Percentiles rank a stretch among this genome's conserved stretches.
These are phyloP conservation scores for Spinus pinus DNA, from an alignment of 2,797 vertebrate genomes.

Conservation along the genomic window DNA sequence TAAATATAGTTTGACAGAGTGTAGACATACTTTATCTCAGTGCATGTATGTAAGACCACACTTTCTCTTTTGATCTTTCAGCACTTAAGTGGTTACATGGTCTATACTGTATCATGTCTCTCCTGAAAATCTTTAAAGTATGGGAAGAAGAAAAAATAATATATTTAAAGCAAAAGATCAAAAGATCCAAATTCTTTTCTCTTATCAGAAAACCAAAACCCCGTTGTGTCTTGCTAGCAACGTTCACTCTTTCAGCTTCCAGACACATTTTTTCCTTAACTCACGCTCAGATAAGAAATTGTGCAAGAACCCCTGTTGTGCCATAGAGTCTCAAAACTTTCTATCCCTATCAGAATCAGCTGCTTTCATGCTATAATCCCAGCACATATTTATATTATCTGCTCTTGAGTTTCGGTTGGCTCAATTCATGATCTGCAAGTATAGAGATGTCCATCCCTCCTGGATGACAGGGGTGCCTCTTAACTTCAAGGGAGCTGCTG, in stretches of 20 bases:
- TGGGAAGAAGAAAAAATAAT: background rate
- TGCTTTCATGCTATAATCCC: background rate
- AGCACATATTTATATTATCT: background rate
- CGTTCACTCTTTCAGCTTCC: background rate
- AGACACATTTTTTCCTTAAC: background rate
- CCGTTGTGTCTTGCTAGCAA: background rate
- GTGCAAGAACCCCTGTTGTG: background rate
- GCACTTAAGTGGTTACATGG: background rate
- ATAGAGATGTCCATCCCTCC: background rate
- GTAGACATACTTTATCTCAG: background rate
- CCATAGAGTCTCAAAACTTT: background rate
- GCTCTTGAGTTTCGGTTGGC: background rate
- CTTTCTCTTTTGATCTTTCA: background rate
- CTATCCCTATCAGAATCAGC: background rate
- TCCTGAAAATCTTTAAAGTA: background rate
- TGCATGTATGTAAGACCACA: background rate
- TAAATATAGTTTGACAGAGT: background rate
- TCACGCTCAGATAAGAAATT: background rate
- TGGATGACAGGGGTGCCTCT: background rate
- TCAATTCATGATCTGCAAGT: background rate
- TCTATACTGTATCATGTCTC: background rate
- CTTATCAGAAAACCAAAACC: background rate
- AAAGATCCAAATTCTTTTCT: background rate
- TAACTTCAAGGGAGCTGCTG: background rate
- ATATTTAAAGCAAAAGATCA: background rate